A percentile compares a stretch with the other conserved stretches of the same genome.
Conservation (phyloP, 1,140 invertebrate species). For the Ephestia elutella region DNA sequence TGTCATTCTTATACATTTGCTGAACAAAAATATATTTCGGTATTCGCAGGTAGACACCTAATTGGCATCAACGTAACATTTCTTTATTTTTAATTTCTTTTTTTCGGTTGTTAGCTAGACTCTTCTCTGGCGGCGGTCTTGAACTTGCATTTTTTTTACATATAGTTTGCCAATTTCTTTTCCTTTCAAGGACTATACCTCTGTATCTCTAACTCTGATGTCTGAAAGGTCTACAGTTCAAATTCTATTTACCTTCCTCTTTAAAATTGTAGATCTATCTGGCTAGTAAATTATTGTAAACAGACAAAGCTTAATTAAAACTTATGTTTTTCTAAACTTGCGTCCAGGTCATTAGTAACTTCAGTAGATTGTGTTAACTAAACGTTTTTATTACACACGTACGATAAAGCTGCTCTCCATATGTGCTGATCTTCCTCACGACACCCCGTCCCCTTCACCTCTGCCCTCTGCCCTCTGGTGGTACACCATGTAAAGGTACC, state of each 20-base stretch:
- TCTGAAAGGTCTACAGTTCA: too few species aligned
- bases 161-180: too few species aligned
- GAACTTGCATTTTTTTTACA: background rate
- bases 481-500: constrained; percentile 55
- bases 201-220: too few species aligned
- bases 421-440: constrained; percentile 66
- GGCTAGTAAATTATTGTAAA: too few species aligned
- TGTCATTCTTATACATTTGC: background rate
- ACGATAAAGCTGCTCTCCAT: constrained; percentile 68
- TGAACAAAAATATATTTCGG: background rate
- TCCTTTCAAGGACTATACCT: too few species aligned
- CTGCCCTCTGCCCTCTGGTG: constrained; percentile 16
- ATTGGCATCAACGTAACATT: background rate
- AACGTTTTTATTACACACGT: constrained; percentile 55
- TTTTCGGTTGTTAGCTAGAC: background rate
- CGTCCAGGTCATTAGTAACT: constrained; percentile 37
- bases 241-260: too few species aligned
- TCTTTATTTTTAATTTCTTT: background rate
- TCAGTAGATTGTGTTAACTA: constrained; percentile 51
- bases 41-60: background rate
- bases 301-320: too few species aligned
- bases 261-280: too few species aligned
- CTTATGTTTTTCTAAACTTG: too few species aligned
- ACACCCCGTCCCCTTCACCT: constrained; percentile 30
- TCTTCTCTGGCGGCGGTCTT: background rate